These are phyloP conservation scores for Crotophaga sulcirostris DNA, from an alignment of 2,113 vertebrate species.

Conservation along the genomic window DNA sequence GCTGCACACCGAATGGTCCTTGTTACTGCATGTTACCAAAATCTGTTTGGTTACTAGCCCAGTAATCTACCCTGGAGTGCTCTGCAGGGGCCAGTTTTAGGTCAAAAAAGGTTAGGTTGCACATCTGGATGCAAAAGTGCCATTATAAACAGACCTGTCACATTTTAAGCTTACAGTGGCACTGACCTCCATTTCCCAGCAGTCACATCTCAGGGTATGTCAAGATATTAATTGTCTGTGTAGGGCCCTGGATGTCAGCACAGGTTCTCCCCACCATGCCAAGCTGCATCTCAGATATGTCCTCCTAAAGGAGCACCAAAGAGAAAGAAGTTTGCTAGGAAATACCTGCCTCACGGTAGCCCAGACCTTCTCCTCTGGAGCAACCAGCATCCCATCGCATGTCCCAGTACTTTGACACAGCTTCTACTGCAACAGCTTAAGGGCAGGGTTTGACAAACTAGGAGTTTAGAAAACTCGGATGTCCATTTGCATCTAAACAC, in stretches of 20 bases:
- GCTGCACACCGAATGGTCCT: not conserved
- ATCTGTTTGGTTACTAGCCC: not conserved
- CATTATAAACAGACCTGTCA: not conserved
- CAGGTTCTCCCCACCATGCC: not conserved
- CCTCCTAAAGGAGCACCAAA: not conserved
- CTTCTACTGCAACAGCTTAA: not conserved
- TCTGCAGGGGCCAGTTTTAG: not conserved
- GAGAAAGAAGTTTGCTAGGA: not conserved
- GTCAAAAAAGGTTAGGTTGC: not conserved
- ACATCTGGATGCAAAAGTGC: not conserved
- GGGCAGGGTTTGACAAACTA: not conserved
- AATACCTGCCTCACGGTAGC: not conserved
- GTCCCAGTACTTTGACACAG: not conserved
- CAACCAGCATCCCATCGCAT: fast-evolving
- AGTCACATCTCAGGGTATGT: not conserved
- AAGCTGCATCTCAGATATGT: not conserved
- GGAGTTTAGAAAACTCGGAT: not conserved
- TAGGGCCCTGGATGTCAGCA: not conserved
- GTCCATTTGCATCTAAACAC: not conserved
- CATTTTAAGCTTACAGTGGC: not conserved
- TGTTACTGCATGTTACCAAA: not conserved
- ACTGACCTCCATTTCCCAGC: not conserved
- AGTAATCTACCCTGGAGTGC: not conserved
- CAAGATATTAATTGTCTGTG: not conserved
- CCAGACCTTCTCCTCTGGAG: not conserved